A percentile compares a stretch with the other conserved stretches of the same genome.
Evolutionary conservation across 1,140 invertebrate species (phyloP).

Genomic region (Belonocnema kinseyi): DNA sequence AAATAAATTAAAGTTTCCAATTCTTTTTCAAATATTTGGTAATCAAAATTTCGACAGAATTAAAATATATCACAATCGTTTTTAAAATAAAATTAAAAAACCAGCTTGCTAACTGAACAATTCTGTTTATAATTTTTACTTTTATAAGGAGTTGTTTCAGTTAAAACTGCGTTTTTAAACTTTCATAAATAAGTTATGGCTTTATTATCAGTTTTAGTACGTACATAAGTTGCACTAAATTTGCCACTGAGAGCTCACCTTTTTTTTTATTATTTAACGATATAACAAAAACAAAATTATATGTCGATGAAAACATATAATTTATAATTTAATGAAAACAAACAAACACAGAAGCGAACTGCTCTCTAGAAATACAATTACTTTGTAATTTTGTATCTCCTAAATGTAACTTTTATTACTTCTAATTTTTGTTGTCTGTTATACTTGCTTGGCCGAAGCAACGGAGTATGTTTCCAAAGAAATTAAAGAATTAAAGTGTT

Average conservation of each 20-base stretch:
- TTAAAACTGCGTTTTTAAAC: too few species aligned
- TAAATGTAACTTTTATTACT: not conserved
- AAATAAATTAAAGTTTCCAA: too few species aligned
- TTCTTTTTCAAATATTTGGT: not conserved
- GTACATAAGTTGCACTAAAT: too few species aligned
- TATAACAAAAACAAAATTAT: not conserved
- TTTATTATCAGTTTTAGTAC: too few species aligned
- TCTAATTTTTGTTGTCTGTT: not conserved
- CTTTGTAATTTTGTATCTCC: not conserved
- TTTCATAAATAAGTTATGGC: too few species aligned
- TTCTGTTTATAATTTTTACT: too few species aligned
- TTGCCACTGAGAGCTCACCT: too few species aligned
- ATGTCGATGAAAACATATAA: not conserved
- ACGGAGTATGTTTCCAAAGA: conserved; percentile 35
- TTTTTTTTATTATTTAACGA: too few species aligned
- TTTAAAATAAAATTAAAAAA: not conserved
- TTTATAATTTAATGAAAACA: not conserved
- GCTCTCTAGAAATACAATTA: conserved; percentile 1
- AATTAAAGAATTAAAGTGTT: conserved; percentile 60
- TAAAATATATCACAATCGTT: not conserved
- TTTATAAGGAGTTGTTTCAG: too few species aligned
- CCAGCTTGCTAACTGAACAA: too few species aligned
- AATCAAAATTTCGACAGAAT: not conserved
- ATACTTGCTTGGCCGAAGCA: not conserved
- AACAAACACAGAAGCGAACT: not conserved